phyloP scores from a whole-genome alignment of 2,113 vertebrate species.

The Microtus pennsylvanicus region DNA sequence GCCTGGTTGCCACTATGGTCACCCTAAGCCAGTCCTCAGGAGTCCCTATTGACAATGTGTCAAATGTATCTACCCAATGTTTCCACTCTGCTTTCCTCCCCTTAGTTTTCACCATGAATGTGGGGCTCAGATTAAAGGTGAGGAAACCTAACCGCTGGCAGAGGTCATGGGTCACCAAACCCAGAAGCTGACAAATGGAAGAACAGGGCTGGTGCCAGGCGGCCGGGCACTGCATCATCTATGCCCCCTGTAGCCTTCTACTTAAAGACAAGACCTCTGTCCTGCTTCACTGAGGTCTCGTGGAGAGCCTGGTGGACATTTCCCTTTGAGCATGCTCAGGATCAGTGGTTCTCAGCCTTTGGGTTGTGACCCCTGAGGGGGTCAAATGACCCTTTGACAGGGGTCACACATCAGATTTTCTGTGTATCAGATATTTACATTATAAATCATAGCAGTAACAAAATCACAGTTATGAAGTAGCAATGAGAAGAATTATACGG shows the following conservation, averaged over 20 bases:
- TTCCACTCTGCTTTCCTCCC: neutral
- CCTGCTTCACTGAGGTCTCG: neutral
- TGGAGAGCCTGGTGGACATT: neutral
- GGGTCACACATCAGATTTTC: neutral
- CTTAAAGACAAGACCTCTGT: neutral
- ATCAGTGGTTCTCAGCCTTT: neutral
- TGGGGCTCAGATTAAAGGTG: neutral
- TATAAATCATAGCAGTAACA: neutral
- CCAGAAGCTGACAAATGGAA: neutral
- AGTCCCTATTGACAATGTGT: neutral
- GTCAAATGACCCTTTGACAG: neutral
- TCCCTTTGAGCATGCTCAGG: neutral
- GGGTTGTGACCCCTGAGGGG: neutral
- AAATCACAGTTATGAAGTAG: neutral
- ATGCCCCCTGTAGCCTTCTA: neutral
- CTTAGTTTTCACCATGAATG: neutral
- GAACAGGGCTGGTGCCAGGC: neutral
- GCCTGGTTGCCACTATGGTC: neutral
- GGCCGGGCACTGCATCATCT: fast-evolving
- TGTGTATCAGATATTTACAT: neutral
- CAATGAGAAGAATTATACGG: neutral
- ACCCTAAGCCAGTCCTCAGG: neutral
- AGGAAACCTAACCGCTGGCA: neutral
- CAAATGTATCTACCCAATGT: fast-evolving
- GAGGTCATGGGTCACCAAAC: neutral